Conservation (phyloP, 64 coral and sea anemone genomes). For the Actinia tenebrosa region DNA sequence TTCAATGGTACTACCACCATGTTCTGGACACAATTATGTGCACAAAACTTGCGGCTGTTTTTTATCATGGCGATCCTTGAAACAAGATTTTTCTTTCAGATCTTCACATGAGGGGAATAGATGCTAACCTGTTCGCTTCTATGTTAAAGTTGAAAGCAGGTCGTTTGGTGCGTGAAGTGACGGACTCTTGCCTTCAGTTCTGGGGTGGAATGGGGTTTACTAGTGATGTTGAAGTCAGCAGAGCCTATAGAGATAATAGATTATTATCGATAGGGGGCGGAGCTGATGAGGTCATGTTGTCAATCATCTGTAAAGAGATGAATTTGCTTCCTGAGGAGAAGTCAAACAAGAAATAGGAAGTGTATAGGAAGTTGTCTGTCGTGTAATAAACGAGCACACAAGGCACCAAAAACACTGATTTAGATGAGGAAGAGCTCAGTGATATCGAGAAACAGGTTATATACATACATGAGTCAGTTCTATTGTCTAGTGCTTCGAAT, state of each 20-base stretch:
- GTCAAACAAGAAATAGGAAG: background rate
- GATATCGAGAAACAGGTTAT: no score
- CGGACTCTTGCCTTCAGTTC: constrained; percentile 93
- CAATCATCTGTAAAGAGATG: constrained; percentile 96
- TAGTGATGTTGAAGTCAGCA: constrained; percentile 75
- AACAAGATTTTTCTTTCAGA: constrained; percentile 42
- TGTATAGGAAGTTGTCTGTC: no score
- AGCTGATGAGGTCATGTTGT: constrained; percentile 96
- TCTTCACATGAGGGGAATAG: constrained; percentile 73
- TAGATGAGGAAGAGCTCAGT: no score
- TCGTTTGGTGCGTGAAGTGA: constrained; percentile 78
- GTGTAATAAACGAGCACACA: no score
- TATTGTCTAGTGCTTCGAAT: no score
- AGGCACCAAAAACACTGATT: no score
- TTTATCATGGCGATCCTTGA: background rate
- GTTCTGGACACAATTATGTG: background rate
- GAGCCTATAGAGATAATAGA: constrained; percentile 73
- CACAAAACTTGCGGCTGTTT: background rate
- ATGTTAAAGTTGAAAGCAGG: constrained; percentile 96
- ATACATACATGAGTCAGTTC: no score
- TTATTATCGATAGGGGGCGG: constrained; percentile 92
- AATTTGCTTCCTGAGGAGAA: constrained; percentile 40
- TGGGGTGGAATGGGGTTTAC: constrained; percentile 99
- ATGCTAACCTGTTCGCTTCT: constrained; percentile 85
- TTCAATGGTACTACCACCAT: no score